Evolutionary conservation across 2,888 invertebrate species (phyloP), one percentile per base, ranked within the genome.

Genomic region (Steromphala cineraria): DNA sequence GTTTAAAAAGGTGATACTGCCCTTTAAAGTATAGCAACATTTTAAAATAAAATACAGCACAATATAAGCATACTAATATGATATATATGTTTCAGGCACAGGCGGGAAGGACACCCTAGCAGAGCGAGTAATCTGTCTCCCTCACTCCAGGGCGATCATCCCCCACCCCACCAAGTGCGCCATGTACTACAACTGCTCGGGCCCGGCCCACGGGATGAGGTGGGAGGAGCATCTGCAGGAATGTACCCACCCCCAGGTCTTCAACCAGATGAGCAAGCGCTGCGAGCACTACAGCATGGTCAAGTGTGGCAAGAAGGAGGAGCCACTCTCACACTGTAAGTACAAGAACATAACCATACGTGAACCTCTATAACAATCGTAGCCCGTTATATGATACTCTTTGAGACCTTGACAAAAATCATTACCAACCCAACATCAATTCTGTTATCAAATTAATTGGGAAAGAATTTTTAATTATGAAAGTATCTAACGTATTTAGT

Each of bases 291-390:
- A 56, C 80, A 52, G 36, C 31, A 67, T 28, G 24, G 89, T 89
- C 1, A 82, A 82, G 8, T 89, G 89, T 79, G 83, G 83, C 3
- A 75, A 82, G 67, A 77, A 87, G 75, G 53, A 77, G n/a, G 87
- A 87, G 74, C 86, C 87, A 2, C 83, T 86, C 74, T 85, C 85
- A 21, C 88, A 87, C 21, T 89, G 89, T 89, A 85, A 86, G 87
- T 87, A 56, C 36, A 28, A 28, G 10, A 56, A 10, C 19, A 21
- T 56, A 3, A 24, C 8, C 56, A 15, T 2, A 0, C 3, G 21
- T 10, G 19, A n/a, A n/a, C 55, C 55, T 55, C 15, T n/a, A n/a
- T n/a, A n/a, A n/a, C n/a, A n/a, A n/a, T n/a, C n/a, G n/a, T n/a
- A n/a, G n/a, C n/a, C n/a, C n/a, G n/a, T n/a, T n/a, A n/a, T n/a